phyloP scores from a whole-genome alignment of 1,140 invertebrate genomes.

The Centruroides sculpturatus region DNA sequence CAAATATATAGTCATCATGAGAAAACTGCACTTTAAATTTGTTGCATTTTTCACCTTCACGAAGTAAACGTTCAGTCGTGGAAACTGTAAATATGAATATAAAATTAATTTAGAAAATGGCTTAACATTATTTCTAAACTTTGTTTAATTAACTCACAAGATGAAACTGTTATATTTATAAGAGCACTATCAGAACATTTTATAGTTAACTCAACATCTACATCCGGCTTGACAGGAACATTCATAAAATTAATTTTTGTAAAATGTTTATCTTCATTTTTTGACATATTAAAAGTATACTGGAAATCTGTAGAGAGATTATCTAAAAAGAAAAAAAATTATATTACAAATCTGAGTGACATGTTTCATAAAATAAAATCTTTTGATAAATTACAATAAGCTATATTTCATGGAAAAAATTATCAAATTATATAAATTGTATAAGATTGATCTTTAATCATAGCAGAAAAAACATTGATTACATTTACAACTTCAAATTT shows the following conservation, averaged over 20 bases:
- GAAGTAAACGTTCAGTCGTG: constrained; percentile 52
- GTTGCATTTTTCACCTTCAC: constrained; percentile 64
- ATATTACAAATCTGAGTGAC: too few relatives aligned
- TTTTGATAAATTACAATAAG: too few relatives aligned
- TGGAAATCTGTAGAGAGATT: constrained; percentile 93
- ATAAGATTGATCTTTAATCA: too few relatives aligned
- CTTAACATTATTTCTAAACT: background rate
- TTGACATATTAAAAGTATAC: constrained; percentile 95
- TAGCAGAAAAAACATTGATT: too few relatives aligned
- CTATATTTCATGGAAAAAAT: too few relatives aligned
- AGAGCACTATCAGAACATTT: constrained; percentile 79
- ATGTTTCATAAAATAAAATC: too few relatives aligned
- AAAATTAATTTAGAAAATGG: background rate
- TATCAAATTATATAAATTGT: too few relatives aligned
- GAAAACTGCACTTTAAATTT: constrained; percentile 68
- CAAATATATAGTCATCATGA: constrained; percentile 83
- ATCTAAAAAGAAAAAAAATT: constrained; percentile 35
- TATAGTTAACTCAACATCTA: constrained; percentile 90
- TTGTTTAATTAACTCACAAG: constrained; percentile 36
- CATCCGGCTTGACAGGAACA: constrained; percentile 72
- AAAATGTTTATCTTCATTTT: constrained; percentile 77
- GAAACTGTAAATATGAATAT: constrained; percentile 24
- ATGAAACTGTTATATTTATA: constrained; percentile 83
- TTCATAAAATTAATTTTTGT: constrained; percentile 94
- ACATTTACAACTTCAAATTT: too few relatives aligned